Conservation (phyloP, 1,140 invertebrate genomes). For the Cydia splendana region DNA sequence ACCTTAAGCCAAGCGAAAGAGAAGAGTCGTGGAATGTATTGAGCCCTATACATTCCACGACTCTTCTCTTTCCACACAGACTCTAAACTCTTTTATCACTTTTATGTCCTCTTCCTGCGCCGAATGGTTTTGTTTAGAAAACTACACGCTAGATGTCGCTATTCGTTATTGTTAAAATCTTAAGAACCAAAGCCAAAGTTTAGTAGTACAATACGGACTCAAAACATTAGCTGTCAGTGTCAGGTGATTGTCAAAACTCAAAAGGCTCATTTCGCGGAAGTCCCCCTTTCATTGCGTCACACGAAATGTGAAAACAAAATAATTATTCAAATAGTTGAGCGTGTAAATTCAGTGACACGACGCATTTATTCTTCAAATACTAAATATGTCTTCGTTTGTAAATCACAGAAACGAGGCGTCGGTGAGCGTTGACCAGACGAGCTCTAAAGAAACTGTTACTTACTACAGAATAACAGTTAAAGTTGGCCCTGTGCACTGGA, state of each 20-base stretch:
- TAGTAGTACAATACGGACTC: background rate
- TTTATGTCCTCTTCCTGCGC: too few relatives aligned
- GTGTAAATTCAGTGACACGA: conserved; percentile 33
- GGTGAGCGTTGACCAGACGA: conserved; percentile 67
- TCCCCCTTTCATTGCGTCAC: conserved; percentile 22
- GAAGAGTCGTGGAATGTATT: too few relatives aligned
- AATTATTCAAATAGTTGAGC: conserved; percentile 13
- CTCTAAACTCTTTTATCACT: too few relatives aligned
- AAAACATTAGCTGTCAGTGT: background rate
- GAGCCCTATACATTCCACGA: too few relatives aligned
- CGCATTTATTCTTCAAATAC: background rate
- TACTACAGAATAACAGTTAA: conserved; percentile 76
- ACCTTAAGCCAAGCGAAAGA: too few relatives aligned
- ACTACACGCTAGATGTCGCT: too few relatives aligned
- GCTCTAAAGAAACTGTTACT: conserved; percentile 74
- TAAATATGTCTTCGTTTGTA: conserved; percentile 68
- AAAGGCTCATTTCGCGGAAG: conserved; percentile 19
- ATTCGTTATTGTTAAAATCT: too few relatives aligned
- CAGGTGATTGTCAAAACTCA: conserved; percentile 19
- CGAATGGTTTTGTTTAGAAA: too few relatives aligned
- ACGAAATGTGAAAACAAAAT: conserved; percentile 27
- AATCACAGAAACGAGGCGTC: conserved; percentile 68
- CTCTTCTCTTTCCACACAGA: too few relatives aligned
- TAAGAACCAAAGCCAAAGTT: too few relatives aligned
- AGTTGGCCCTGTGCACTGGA: conserved; percentile 88